Conservation (phyloP, 2,888 invertebrate species). For the Nemoura dubitans region DNA sequence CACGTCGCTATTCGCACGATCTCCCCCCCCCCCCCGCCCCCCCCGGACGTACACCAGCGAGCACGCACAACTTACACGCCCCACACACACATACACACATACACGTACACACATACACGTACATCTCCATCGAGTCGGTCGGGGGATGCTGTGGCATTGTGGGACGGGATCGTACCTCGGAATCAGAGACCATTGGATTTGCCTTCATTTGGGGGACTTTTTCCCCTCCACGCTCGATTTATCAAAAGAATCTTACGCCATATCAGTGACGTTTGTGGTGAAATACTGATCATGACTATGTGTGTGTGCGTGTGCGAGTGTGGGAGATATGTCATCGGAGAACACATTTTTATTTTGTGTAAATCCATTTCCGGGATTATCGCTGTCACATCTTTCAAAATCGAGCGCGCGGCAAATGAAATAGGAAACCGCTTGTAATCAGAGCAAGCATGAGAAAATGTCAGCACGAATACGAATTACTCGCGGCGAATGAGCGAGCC, state of each 20-base stretch:
- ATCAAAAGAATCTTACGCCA: not conserved
- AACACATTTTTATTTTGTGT: not conserved
- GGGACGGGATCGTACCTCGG: not conserved
- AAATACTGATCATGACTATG: not conserved
- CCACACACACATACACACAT: not conserved
- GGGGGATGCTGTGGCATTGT: too few species aligned
- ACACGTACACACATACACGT: too few species aligned
- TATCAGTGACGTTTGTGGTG: not conserved
- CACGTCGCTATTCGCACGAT: constrained; percentile 7
- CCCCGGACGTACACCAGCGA: not conserved
- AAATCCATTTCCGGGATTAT: not conserved
- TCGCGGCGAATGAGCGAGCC: too few species aligned
- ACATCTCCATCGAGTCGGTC: not conserved
- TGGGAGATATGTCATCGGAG: not conserved
- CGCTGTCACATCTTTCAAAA: not conserved
- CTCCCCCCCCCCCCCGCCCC: not conserved
- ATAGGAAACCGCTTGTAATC: not conserved
- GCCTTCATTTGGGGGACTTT: not conserved
- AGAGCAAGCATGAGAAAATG: not conserved
- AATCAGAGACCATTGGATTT: not conserved
- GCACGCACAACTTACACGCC: not conserved
- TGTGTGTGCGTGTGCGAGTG: not conserved
- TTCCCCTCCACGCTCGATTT: not conserved
- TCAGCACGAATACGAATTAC: not conserved
- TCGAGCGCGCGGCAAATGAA: not conserved